Base-by-base conservation (phyloP, 2,888 invertebrate species). In the Chaetogeoica ovagalla region DNA sequence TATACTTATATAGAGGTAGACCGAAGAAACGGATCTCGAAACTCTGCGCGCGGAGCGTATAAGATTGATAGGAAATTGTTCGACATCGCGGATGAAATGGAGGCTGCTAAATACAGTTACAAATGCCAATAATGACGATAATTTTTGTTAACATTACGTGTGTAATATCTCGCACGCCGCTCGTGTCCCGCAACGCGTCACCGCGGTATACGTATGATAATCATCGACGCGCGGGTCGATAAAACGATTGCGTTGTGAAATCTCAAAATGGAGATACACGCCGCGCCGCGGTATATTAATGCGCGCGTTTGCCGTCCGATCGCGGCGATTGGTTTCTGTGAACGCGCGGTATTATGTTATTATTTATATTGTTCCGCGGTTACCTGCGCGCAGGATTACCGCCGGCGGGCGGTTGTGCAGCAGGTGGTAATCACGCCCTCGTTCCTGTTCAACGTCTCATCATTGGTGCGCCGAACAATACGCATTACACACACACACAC, bases 401-500 rank as follows among this genome's bases (percentile, higher is more conserved):
- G 30, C 59, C 59, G 23, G 9, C 23, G 19, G 1, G 0, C 30
- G n/a, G 9, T 48, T 19, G 19, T 8, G 39, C 75, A 76, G 75
- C 75, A 76, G 75, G 75, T 76, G n/a, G n/a, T n/a, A n/a, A 66
- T 73, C 75, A 76, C 75, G 75, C 75, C 75, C 48, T 68, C 48
- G 48, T 59, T 59, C 8, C 15, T 7, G 66, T 11, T 9, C 21
- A 13, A 13, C 55, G 52, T 19, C 73, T 13, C 48, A 19, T 74
- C 66, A 76, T 76, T 76, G 75, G 75, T 19, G 23, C 66, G 65
- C 13, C 57, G 19, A 76, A 76, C 75, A 68, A 68, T 68, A 43
- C 21, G 7, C 59, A 30, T 30, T 30, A 30, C 48, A 48, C 13
- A 13, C 48, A 13, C 48, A 9, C 43, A 43, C 9, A 43, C 43